Base-by-base conservation (phyloP, 1,140 invertebrate genomes). In the Harlomillsia oculata region DNA sequence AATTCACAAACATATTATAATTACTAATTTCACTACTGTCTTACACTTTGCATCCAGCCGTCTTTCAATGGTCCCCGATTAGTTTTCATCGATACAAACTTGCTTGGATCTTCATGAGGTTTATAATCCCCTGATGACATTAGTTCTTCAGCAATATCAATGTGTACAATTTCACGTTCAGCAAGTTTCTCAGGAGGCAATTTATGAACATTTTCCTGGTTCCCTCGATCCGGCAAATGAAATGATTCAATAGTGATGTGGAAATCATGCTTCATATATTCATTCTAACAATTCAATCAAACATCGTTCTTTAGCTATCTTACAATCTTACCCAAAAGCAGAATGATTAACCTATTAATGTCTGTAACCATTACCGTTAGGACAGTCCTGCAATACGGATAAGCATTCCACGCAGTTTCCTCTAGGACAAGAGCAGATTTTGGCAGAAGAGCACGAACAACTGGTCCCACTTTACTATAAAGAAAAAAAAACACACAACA, bases 401-500 rank as follows among this genome's bases (percentile, higher is more conserved):
- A 99, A 21, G 96, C 96, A 77, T 99, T 99, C 96, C 97, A 99
- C 60, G 97, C 96, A 76, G 97, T 90, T 77, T 99, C 97, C 69
- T 98, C 93, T 56, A 99, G 86, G 75, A 97, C 92, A 70, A 99
- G 73, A 26, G 93, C 87, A 23, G 90, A 92, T 75, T 95, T 97
- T 50, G 97, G 96, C 45, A 92, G 88, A 68, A 99, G 74, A 65
- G 93, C 76, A 65, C 90, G 80, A 70, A 99, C 92, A 69, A 89
- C 90, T 54, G 80, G 77, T 65, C 88, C 88, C 69, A 92, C 89
- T 81, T 90, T 92, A 70, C 87, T 76, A 57, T 11, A 66, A 68
- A 53, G 28, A 57, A 60, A 61, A 52, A 45, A 46, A 57, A 51
- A 56, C 53, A 32, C 44, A 40, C 41, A 18, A 45, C 4, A 23